Conservation (phyloP, 2,113 vertebrate species). For the Raja brachyura region DNA sequence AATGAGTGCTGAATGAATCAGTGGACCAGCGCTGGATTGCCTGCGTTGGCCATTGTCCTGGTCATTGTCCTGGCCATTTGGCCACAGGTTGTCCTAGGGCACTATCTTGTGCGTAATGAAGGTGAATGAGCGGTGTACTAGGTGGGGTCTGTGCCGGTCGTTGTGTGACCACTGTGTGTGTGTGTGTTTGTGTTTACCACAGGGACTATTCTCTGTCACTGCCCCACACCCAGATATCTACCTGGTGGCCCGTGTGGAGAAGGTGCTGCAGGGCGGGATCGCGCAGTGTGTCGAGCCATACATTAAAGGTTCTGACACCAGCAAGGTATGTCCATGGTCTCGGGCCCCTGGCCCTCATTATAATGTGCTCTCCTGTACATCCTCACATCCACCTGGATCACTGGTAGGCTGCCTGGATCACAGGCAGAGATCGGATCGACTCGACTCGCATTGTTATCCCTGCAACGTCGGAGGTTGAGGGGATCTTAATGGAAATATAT, state of each 20-base stretch:
- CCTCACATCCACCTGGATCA: no score
- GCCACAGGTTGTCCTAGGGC: no score
- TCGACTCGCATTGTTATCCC: no score
- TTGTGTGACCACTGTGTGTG: neutral
- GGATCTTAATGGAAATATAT: no score
- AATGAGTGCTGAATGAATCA: no score
- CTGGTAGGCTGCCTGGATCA: no score
- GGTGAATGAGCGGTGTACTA: neutral
- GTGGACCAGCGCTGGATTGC: no score
- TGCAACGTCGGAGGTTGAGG: no score
- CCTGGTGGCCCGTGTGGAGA: conserved; percentile 84
- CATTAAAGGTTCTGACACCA: conserved; percentile 77
- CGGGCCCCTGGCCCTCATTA: neutral
- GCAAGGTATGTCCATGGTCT: conserved; percentile 60
- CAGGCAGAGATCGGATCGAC: no score
- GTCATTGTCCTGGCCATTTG: no score
- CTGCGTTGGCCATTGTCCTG: no score
- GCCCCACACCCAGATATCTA: conserved; percentile 86
- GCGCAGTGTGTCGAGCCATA: conserved; percentile 86
- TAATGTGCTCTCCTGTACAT: neutral
- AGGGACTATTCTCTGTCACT: conserved; percentile 91
- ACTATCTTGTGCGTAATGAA: no score
- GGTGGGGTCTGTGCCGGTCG: neutral
- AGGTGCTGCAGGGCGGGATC: conserved; percentile 91
- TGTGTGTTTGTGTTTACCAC: conserved; percentile 39